Percentiles rank a stretch among this genome's conserved stretches.
phyloP scores from a whole-genome alignment of 2,113 vertebrate species.

The Mormyrus iriodes region DNA sequence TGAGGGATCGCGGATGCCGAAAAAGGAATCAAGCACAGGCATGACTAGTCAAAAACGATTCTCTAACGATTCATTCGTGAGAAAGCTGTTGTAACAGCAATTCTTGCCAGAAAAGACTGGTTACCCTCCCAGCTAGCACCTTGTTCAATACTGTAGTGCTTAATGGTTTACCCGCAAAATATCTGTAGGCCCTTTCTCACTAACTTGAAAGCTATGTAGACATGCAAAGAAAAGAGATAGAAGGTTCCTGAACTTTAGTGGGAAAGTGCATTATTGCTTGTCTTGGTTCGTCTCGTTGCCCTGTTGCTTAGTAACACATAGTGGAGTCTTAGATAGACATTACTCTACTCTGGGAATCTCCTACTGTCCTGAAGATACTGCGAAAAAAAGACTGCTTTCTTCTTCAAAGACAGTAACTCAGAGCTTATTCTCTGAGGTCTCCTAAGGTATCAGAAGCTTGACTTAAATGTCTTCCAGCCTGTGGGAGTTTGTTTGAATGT shows the following conservation, averaged over 20 bases:
- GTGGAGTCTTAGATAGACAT: neutral
- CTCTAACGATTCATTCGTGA: neutral
- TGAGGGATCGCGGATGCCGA: neutral
- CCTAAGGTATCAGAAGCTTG: neutral
- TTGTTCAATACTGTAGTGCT: neutral
- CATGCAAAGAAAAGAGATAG: neutral
- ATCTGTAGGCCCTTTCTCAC: neutral
- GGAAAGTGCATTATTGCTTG: neutral
- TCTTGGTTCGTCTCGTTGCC: neutral
- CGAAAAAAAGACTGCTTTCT: neutral
- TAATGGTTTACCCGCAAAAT: neutral
- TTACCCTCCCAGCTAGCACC: neutral
- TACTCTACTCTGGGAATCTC: neutral
- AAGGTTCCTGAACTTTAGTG: too few relatives aligned
- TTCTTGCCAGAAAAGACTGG: too few relatives aligned
- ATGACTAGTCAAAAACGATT: neutral
- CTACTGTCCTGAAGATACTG: neutral
- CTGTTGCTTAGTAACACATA: neutral
- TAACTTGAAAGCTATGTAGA: neutral
- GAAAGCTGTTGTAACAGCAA: too few relatives aligned
- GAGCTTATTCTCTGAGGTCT: neutral
- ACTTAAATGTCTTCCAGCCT: neutral
- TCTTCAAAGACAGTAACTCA: neutral
- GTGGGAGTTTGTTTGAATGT: neutral
- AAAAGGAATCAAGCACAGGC: neutral